phyloP scores from a whole-genome alignment of 2,113 vertebrate species.

The Progne subis region DNA sequence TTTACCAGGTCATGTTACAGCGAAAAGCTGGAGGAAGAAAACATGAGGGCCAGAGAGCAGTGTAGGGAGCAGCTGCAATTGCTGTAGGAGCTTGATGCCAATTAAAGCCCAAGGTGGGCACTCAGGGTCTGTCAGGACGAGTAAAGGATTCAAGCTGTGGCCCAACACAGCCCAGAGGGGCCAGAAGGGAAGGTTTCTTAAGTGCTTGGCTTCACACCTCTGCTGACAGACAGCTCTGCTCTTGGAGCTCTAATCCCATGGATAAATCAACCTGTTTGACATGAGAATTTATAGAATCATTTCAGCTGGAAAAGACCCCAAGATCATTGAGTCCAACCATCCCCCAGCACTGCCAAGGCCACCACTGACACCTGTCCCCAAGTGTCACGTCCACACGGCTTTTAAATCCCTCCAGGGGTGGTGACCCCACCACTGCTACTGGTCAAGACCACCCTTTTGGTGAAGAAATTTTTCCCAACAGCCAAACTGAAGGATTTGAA shows the following conservation, averaged over 20 bases:
- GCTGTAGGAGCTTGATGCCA: neutral
- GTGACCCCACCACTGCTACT: neutral
- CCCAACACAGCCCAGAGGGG: neutral
- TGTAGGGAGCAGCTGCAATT: neutral
- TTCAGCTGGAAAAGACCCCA: neutral
- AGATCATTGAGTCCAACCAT: rapidly evolving
- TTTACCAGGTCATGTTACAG: neutral
- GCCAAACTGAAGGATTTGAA: neutral
- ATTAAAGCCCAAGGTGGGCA: neutral
- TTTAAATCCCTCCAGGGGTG: neutral
- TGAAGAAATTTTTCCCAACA: neutral
- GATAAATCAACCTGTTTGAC: neutral
- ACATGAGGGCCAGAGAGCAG: neutral
- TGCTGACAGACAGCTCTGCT: neutral
- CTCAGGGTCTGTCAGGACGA: rapidly evolving
- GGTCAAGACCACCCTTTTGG: neutral
- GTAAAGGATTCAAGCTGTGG: neutral
- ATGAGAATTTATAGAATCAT: neutral
- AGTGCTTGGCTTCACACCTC: neutral
- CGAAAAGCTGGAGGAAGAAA: neutral
- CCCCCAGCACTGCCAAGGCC: neutral
- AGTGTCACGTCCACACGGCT: neutral
- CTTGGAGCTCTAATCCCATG: neutral
- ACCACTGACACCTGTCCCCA: neutral
- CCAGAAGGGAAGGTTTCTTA: neutral